Base-by-base conservation (phyloP, 2,888 invertebrate species). In the Drosophila quinaria region DNA sequence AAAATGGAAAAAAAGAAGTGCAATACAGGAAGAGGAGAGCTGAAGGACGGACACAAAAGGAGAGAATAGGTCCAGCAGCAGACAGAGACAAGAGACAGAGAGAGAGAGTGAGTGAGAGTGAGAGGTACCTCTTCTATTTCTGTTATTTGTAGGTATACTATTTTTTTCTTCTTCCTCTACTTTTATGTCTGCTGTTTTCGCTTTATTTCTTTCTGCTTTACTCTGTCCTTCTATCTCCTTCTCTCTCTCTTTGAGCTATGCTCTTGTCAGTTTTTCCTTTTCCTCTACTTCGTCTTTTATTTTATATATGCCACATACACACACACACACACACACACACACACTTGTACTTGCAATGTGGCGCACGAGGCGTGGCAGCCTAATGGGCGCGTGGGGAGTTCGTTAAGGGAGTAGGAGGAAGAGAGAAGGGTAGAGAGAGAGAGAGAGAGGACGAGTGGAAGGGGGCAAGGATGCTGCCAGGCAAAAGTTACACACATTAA, bases 341-440 rank as follows among this genome's bases (percentile, higher is more conserved):
- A 54, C 70, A 75, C 61, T 5, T 17, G 52, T 64, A 70, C 64
- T 70, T 75, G 70, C 75, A 74, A 70, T 75, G 65, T 70, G 70
- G 76, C 66, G 61, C 76, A 67, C 59, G 60, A 71, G 74, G 74
- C 74, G 74, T 76, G 77, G 74, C 77, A 67, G 74, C 44, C 29
- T 41, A 52, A 63, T 52, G 70, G 47, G 56, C 11, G 31, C 10
- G 19, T 13, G 17, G 37, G 13, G 41, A 37, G 46, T 5, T 22
- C n/a, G n/a, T 35, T 2, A 22, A 8, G 5, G 22, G 19, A 42
- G 22, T 1, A 22, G 6, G 29, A 29, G 29, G 29, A 8, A 8
- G 29, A 29, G 29, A 29, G 8, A 29, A 8, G 8, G 29, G 29
- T 8, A 5, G 29, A 29, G 6, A 8, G 29, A 29, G 6, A 8